phyloP scores from a whole-genome alignment of 2,113 vertebrate species.

The Istiophorus platypterus region DNA sequence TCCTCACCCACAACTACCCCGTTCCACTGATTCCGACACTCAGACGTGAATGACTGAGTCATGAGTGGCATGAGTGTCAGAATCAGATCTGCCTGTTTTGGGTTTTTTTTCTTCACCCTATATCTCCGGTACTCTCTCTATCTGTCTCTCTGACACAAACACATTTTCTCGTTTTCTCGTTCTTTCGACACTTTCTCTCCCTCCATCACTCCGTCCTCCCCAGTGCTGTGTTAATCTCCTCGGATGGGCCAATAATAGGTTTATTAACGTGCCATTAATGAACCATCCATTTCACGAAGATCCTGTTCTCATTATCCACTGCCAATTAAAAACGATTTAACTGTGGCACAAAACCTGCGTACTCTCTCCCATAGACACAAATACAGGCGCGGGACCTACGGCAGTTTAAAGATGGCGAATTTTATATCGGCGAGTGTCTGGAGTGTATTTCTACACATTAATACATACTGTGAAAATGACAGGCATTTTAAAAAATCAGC shows the following conservation, averaged over 20 bases:
- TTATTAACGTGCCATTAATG: conserved; percentile 58
- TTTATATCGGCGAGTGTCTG: conserved; percentile 17
- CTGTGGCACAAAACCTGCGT: conserved; percentile 22
- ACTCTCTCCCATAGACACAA: conserved; percentile 4
- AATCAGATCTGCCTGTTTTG: no score
- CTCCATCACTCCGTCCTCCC: background rate
- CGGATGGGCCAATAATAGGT: conserved; percentile 58
- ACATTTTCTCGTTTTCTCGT: background rate
- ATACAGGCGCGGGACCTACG: background rate
- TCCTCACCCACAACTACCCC: conserved; percentile 16
- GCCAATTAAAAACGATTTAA: conserved; percentile 61
- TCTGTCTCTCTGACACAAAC: background rate
- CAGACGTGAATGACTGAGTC: conserved; percentile 21
- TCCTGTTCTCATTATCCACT: conserved; percentile 50
- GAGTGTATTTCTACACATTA: conserved; percentile 39
- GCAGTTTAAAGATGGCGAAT: conserved; percentile 30
- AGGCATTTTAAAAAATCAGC: conserved; percentile 60
- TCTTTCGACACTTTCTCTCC: no score
- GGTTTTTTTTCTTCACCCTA: background rate
- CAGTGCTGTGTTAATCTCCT: no score
- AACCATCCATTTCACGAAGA: conserved; percentile 67
- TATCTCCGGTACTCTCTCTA: background rate
- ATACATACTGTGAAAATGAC: conserved; percentile 55
- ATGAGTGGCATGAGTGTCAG: no score
- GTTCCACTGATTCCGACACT: conserved; percentile 10